Percentiles rank a stretch among this genome's conserved stretches.
Evolutionary conservation across 1,140 invertebrate genomes (phyloP).

Genomic region (Magallana angulata): DNA sequence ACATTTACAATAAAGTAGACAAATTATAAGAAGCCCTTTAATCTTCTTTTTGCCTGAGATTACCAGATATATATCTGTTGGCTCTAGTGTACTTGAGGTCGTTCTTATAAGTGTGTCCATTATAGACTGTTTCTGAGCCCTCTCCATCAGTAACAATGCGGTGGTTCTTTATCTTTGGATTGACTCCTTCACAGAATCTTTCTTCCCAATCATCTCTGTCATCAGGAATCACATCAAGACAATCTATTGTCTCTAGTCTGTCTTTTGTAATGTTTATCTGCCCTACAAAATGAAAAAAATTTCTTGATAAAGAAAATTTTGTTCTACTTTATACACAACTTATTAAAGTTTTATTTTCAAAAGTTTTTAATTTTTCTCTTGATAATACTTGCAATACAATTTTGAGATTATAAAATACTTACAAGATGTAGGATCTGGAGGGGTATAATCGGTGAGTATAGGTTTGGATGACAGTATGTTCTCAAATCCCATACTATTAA

Average conservation of each 20-base stretch:
- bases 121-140: constrained; percentile 64
- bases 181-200: constrained; percentile 50
- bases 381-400: no score
- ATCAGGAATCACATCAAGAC: constrained; percentile 49
- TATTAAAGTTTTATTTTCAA: no score
- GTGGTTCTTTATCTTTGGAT: constrained; percentile 52
- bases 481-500: constrained; percentile 59
- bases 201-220: constrained; percentile 59
- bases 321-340: no score
- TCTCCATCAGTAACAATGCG: constrained; percentile 55
- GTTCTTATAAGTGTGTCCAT: constrained; percentile 59
- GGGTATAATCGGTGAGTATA: constrained; percentile 64
- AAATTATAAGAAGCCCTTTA: no score
- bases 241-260: constrained; percentile 45
- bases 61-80: constrained; percentile 64
- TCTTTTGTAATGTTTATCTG: constrained; percentile 52
- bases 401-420: not conserved
- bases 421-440: constrained; percentile 59
- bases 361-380: no score
- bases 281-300: constrained; percentile 13
- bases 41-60: not conserved
- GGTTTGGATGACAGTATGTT: constrained; percentile 62
- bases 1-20: no score
- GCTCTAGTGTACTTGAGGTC: constrained; percentile 63
- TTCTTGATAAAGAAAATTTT: no score